phyloP scores from a whole-genome alignment of 2,113 vertebrate genomes.

The Phasianus colchicus region DNA sequence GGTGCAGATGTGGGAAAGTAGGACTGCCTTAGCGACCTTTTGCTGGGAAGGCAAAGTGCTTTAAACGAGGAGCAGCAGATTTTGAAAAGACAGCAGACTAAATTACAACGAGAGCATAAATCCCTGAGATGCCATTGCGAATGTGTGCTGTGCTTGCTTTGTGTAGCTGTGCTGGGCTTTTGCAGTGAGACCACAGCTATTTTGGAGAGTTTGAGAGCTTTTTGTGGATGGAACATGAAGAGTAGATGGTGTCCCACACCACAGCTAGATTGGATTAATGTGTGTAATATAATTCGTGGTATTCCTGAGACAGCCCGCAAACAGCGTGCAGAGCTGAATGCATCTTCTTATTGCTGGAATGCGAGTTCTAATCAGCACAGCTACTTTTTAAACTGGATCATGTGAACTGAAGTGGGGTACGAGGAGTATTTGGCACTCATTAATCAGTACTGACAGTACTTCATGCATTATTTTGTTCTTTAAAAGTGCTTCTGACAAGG shows the following conservation, averaged over 20 bases:
- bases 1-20: background rate
- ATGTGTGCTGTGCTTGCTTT: background rate
- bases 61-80: background rate
- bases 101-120: background rate
- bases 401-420: background rate
- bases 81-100: background rate
- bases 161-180: background rate
- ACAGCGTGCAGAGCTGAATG: background rate
- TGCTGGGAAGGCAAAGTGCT: background rate
- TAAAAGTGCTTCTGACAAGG: background rate
- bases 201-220: background rate
- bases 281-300: background rate
- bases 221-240: background rate
- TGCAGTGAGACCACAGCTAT: background rate
- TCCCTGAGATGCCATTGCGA: accelerated
- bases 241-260: background rate
- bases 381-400: background rate
- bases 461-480: background rate
- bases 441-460: background rate
- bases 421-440: background rate
- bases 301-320: background rate
- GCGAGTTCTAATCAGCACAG: background rate
- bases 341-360: background rate
- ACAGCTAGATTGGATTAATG: background rate
- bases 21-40: background rate